phyloP scores from a whole-genome alignment of 2,888 invertebrate species.

The Drosophila ochracea region DNA sequence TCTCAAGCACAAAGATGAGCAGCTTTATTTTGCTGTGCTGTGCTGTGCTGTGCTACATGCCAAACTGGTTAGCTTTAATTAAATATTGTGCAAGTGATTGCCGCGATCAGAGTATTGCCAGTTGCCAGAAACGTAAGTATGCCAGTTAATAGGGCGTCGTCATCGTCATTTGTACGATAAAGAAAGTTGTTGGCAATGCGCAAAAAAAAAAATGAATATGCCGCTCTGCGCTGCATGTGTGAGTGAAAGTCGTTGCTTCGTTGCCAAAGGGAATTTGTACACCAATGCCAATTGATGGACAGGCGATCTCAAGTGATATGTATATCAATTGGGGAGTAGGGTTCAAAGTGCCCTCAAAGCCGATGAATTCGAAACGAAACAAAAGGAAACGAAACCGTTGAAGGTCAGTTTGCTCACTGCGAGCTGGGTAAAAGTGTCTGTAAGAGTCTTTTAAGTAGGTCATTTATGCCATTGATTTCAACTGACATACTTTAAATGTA shows the following conservation, averaged over 20 bases:
- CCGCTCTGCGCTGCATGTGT: not conserved
- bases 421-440: not conserved
- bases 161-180: conserved; percentile 2
- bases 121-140: conserved; percentile 5
- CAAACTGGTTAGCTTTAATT: conserved; percentile 65
- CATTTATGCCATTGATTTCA: not conserved
- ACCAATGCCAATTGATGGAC: not conserved
- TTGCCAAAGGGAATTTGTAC: conserved; percentile 8
- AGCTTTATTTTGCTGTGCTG: conserved; percentile 8
- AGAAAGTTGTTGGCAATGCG: conserved; percentile 36
- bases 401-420: not conserved
- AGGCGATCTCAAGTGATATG: not conserved
- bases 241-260: conserved; percentile 16
- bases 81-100: conserved; percentile 55
- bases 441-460: not conserved
- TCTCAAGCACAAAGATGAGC: conserved; percentile 47
- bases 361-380: not conserved
- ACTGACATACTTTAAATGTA: not conserved
- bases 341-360: not conserved
- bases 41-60: conserved; percentile 9
- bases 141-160: conserved; percentile 29
- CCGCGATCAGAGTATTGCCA: conserved; percentile 18
- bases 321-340: not conserved
- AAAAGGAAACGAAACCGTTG: not conserved
- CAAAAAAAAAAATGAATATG: conserved; percentile 11